Base-by-base conservation (phyloP, 2,113 vertebrate genomes). In the Poeciliopsis prolifica region DNA sequence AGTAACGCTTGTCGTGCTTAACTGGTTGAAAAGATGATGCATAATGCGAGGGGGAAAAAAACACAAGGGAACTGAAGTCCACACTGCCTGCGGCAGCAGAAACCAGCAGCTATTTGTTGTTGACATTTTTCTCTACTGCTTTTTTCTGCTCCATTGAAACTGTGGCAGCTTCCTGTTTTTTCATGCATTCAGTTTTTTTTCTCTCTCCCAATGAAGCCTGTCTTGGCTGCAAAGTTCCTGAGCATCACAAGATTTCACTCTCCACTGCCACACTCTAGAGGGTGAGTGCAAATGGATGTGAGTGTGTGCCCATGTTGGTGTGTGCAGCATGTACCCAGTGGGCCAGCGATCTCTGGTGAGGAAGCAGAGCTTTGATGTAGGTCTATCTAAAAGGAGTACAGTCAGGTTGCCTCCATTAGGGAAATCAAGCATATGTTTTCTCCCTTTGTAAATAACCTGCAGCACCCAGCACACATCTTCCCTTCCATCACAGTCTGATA, bases 61-160 rank as follows among this genome's bases (percentile, higher is more conserved):
- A 90, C 88, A 86, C 13, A 75, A 81, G 83, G 71, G 77, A 92
- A 82, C 83, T 76, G 75, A 87, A 84, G 91, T 91, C 90, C 85
- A 84, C 67, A 84, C 87, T 77, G 88, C 91, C 90, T 63, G 78
- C 66, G 48, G 91, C 91, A 72, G 73, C 35, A 86, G 75, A 89
- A 92, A 91, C 87, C 80, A 88, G 88, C 89, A 92, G 88, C 80
- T 91, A 90, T 92, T 91, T 92, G 89, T 86, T 93, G 88, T 90
- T 92, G 87, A 92, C 89, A 91, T 92, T 92, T 93, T 84, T 85
- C 74, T 72, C 69, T 14, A 17, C 70, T 80, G 80, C 81, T n/a
- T 86, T 87, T 85, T 91, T 88, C 83, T 92, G 92, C 90, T 92
- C 84, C 65, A 86, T 83, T 92, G 87, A 82, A 88, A 87, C 73